Evolutionary conservation across 2,888 invertebrate genomes (phyloP).

Genomic region (Eupithecia abbreviata): DNA sequence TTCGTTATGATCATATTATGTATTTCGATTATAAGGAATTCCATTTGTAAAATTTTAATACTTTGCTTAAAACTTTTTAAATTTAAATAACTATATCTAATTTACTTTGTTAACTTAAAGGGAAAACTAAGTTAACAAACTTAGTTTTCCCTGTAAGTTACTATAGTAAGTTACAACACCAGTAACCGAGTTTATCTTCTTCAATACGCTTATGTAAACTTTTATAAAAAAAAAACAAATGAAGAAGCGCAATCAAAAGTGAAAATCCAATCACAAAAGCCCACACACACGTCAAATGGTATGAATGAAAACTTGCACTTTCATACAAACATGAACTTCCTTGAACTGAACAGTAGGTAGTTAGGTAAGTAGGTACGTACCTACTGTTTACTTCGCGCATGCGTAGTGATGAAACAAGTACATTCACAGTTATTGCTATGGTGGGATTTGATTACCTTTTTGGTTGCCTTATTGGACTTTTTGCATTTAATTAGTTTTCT

Average conservation of each 20-base stretch:
- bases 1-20: too few species aligned
- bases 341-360: constrained; percentile 1
- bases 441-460: not conserved
- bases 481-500: not conserved
- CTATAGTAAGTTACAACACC: not conserved
- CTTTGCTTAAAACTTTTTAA: too few species aligned
- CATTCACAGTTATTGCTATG: not conserved
- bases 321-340: constrained; percentile 12
- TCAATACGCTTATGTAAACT: not conserved
- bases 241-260: not conserved
- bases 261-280: not conserved
- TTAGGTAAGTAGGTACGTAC: not conserved
- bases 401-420: not conserved
- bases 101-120: too few species aligned
- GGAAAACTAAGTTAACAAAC: too few species aligned
- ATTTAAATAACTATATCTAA: too few species aligned
- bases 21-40: too few species aligned
- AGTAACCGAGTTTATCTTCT: not conserved
- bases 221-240: not conserved
- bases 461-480: not conserved
- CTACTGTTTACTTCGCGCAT: not conserved
- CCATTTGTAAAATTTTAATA: too few species aligned
- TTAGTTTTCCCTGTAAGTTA: too few species aligned
- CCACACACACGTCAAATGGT: not conserved
- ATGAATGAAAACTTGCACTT: constrained; percentile 15